phyloP scores from a whole-genome alignment of 2,797 vertebrate species.

The Thalassophryne amazonica region DNA sequence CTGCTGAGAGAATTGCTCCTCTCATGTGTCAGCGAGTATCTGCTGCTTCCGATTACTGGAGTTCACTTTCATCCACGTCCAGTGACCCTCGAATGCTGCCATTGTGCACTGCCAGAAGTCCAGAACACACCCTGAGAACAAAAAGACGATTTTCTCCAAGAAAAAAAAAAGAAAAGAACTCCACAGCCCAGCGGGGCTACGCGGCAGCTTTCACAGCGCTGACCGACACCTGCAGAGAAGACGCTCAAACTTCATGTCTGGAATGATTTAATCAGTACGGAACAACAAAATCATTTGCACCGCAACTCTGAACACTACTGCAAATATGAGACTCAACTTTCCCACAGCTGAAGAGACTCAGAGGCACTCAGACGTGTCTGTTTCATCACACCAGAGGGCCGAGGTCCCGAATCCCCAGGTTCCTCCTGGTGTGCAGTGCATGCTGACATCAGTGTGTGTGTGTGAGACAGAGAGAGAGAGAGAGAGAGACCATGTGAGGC shows the following conservation, averaged over 20 bases:
- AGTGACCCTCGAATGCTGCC: constrained; percentile 83
- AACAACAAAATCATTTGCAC: constrained; percentile 19
- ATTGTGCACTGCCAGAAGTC: constrained; percentile 78
- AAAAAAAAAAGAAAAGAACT: constrained; percentile 30
- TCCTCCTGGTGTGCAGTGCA: too few species aligned
- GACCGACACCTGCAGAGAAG: constrained; percentile 60
- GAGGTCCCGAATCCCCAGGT: too few species aligned
- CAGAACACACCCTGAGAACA: constrained; percentile 67
- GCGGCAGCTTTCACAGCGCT: constrained; percentile 37
- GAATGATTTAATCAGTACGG: constrained; percentile 24
- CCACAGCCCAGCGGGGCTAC: constrained; percentile 20
- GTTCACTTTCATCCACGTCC: constrained; percentile 89
- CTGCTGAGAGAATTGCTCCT: constrained; percentile 82
- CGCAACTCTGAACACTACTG: constrained; percentile 1
- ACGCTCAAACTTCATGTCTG: constrained; percentile 38
- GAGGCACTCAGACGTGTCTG: background rate
- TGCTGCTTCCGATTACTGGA: constrained; percentile 87
- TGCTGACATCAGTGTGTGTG: too few species aligned
- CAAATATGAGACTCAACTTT: constrained; percentile 10
- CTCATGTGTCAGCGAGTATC: constrained; percentile 84
- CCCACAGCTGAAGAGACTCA: background rate
- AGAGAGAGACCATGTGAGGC: too few species aligned
- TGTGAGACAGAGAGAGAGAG: too few species aligned
- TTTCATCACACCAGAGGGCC: too few species aligned
- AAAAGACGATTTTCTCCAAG: constrained; percentile 63